A percentile compares a stretch with the other conserved stretches of the same genome.
phyloP scores from a whole-genome alignment of 2,113 vertebrate species.

The Nettapus auritus region DNA sequence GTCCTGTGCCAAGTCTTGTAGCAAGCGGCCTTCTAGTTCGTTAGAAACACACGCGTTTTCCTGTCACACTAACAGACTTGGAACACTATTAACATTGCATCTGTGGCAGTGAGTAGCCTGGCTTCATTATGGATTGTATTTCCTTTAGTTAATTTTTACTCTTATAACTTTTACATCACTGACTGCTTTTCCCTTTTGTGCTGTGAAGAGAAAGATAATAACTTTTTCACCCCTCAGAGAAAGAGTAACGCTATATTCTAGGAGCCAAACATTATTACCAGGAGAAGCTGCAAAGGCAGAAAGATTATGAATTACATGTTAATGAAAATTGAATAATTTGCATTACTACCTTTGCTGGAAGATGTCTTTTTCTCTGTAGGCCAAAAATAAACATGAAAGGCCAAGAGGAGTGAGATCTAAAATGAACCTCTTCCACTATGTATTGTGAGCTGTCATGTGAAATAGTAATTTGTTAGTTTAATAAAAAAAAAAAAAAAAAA shows the following conservation, averaged over 20 bases:
- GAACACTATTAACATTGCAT: background rate
- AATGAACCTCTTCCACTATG: background rate
- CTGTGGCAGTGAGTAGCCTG: background rate
- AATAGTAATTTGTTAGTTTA: background rate
- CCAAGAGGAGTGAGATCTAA: background rate
- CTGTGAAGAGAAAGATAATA: background rate
- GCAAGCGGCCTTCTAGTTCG: background rate
- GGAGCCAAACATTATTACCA: background rate
- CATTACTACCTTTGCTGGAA: constrained; percentile 10
- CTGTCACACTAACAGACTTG: background rate
- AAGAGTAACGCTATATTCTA: background rate
- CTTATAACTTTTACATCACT: constrained; percentile 10
- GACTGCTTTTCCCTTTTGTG: background rate
- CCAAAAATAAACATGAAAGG: constrained; percentile 17
- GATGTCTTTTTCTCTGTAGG: background rate
- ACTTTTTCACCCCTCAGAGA: background rate
- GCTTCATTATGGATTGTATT: constrained; percentile 13
- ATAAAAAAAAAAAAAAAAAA: background rate
- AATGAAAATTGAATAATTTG: constrained; percentile 11
- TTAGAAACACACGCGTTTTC: background rate
- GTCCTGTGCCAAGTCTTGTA: background rate
- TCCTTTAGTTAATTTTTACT: constrained; percentile 25
- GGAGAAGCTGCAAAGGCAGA: background rate
- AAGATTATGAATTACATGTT: background rate
- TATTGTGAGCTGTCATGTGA: background rate